Evolutionary conservation across 2,797 vertebrate genomes (phyloP).

Genomic region (Pipistrellus pygmaeus): DNA sequence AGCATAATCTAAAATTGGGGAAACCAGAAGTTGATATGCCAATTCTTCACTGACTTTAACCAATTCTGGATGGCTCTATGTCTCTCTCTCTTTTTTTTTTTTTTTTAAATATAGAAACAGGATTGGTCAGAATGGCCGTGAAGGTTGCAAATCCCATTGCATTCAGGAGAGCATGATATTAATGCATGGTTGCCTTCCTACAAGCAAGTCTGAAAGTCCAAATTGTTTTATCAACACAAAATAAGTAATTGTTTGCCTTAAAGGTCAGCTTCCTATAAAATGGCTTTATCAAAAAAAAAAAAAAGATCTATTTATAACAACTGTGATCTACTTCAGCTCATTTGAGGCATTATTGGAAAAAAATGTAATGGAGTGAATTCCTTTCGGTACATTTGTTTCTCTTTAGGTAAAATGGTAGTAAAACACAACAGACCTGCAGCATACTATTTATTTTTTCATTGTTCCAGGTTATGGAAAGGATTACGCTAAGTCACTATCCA

Average conservation of each 20-base stretch:
- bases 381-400: slow-evolving; percentile 54
- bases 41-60: slow-evolving; percentile 28
- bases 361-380: slow-evolving; percentile 54
- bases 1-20: slow-evolving; percentile 28
- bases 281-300: not conserved
- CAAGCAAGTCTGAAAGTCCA: slow-evolving; percentile 49
- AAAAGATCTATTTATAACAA: not conserved
- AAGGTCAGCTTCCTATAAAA: slow-evolving; percentile 25
- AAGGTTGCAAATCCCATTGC: not conserved
- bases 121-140: slow-evolving; percentile 22
- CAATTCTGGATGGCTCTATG: slow-evolving; percentile 5
- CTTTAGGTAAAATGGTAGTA: slow-evolving; percentile 56
- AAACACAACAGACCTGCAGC: slow-evolving; percentile 1
- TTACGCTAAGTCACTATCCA: slow-evolving; percentile 57
- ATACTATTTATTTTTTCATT: not conserved
- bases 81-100: not conserved
- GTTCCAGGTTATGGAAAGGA: slow-evolving; percentile 59
- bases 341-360: slow-evolving; percentile 59
- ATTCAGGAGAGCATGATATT: not conserved
- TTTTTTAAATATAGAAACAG: not conserved
- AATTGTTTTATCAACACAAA: slow-evolving; percentile 49
- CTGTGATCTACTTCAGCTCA: not conserved
- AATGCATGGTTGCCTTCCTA: not conserved
- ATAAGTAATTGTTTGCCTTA: slow-evolving; percentile 51
- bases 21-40: not conserved